phyloP scores from a whole-genome alignment of 2,113 vertebrate species.

The Calyptommatus sinebrachiatus region DNA sequence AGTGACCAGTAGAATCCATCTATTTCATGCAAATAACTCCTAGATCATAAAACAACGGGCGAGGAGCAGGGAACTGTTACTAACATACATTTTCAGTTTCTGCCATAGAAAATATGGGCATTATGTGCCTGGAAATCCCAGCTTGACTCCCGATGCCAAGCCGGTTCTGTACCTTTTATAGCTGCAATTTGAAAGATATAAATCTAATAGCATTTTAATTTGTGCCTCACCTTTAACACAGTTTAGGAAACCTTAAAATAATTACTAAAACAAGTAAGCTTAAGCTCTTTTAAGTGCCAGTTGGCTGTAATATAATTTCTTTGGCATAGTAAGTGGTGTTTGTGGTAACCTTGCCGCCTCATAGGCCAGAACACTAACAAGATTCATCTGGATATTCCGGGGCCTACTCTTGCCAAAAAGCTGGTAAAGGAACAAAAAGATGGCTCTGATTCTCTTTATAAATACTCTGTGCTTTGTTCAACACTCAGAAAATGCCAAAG shows the following conservation, averaged over 20 bases:
- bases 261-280: slow-evolving; percentile 38
- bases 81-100: not conserved
- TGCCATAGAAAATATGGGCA: slow-evolving; percentile 11
- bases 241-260: slow-evolving; percentile 28
- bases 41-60: too few relatives aligned
- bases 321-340: slow-evolving; percentile 3
- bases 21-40: too few relatives aligned
- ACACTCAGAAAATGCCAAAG: not conserved
- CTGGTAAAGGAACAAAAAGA: not conserved
- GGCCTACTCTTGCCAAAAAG: not conserved
- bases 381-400: slow-evolving; percentile 11
- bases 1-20: too few relatives aligned
- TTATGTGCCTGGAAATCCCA: not conserved
- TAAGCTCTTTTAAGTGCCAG: slow-evolving; percentile 10
- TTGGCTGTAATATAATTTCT: slow-evolving; percentile 36
- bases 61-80: too few relatives aligned
- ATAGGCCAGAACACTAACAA: slow-evolving; percentile 21
- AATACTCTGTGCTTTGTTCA: not conserved
- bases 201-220: not conserved
- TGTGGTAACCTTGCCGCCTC: slow-evolving; percentile 32
- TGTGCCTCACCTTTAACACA: slow-evolving; percentile 10
- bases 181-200: slow-evolving; percentile 1
- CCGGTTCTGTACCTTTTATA: not conserved
- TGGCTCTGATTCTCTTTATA: not conserved
- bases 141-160: not conserved